These are phyloP conservation scores for Callionymus lyra DNA, from an alignment of 2,113 vertebrate genomes.

Conservation along the genomic window DNA sequence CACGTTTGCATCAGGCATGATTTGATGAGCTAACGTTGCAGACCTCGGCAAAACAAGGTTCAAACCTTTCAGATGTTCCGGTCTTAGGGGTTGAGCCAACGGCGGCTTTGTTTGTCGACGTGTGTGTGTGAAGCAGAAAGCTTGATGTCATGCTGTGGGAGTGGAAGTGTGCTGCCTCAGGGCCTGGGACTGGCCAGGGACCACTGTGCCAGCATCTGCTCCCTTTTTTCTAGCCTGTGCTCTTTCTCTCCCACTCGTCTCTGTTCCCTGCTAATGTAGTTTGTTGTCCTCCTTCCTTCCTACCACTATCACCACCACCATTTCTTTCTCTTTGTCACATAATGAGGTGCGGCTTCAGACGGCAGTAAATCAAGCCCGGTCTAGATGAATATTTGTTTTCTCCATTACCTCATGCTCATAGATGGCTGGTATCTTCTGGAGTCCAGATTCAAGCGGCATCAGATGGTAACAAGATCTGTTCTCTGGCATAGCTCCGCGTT, in stretches of 20 bases:
- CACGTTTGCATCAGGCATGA: too few species aligned
- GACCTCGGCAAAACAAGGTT: too few species aligned
- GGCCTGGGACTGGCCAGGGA: conserved; percentile 42
- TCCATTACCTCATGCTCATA: conserved; percentile 19
- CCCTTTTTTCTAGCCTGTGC: conserved; percentile 15
- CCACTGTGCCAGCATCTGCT: conserved; percentile 59
- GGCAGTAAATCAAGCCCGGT: conserved; percentile 16
- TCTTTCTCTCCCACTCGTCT: conserved; percentile 4
- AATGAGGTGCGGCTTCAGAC: conserved; percentile 15
- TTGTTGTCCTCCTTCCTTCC: neutral
- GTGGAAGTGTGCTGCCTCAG: conserved; percentile 44
- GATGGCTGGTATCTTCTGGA: conserved; percentile 10
- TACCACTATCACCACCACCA: neutral
- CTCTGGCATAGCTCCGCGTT: too few species aligned
- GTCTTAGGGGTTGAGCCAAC: conserved; percentile 31
- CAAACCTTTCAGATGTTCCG: too few species aligned
- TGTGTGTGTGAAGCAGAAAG: conserved; percentile 11
- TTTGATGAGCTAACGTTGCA: too few species aligned
- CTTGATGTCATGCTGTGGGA: conserved; percentile 43
- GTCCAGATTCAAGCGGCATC: conserved; percentile 7
- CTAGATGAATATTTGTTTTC: conserved; percentile 17
- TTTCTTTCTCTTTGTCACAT: conserved; percentile 20
- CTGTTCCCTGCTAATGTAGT: neutral
- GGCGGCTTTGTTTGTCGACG: conserved; percentile 21
- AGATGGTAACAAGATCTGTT: neutral